phyloP scores from a whole-genome alignment of 2,797 vertebrate species.

The Lithobates pipiens region DNA sequence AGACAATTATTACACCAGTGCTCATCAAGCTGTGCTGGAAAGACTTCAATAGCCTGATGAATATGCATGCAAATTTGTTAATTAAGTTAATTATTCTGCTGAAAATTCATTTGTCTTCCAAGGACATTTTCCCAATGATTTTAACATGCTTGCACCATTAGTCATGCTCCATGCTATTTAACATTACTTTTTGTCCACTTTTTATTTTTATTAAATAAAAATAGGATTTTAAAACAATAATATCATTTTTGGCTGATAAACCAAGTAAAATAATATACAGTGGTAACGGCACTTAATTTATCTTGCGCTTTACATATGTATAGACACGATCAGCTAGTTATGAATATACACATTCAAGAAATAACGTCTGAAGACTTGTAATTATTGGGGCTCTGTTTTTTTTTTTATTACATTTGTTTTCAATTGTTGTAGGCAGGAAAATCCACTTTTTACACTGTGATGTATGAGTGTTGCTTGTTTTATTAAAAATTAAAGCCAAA shows the following conservation, averaged over 20 bases:
- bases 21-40: constrained; percentile 99
- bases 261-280: background rate
- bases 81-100: constrained; percentile 99
- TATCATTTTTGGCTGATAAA: background rate
- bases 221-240: constrained; percentile 67
- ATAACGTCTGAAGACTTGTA: no score
- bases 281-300: background rate
- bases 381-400: no score
- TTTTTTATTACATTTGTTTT: no score
- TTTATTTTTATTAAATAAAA: constrained; percentile 67
- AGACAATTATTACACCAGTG: constrained; percentile 99
- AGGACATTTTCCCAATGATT: constrained; percentile 99
- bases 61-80: constrained; percentile 99
- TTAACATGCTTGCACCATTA: constrained; percentile 99
- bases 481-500: no score
- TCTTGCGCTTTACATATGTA: background rate
- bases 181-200: constrained; percentile 95
- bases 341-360: no score
- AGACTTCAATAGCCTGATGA: constrained; percentile 99
- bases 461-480: no score
- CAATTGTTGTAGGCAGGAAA: no score
- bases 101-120: constrained; percentile 99
- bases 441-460: no score
- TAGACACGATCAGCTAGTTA: no score
- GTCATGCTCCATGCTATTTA: constrained; percentile 96